phyloP scores from a whole-genome alignment of 2,888 invertebrate species.

The Hetaerina titia region DNA sequence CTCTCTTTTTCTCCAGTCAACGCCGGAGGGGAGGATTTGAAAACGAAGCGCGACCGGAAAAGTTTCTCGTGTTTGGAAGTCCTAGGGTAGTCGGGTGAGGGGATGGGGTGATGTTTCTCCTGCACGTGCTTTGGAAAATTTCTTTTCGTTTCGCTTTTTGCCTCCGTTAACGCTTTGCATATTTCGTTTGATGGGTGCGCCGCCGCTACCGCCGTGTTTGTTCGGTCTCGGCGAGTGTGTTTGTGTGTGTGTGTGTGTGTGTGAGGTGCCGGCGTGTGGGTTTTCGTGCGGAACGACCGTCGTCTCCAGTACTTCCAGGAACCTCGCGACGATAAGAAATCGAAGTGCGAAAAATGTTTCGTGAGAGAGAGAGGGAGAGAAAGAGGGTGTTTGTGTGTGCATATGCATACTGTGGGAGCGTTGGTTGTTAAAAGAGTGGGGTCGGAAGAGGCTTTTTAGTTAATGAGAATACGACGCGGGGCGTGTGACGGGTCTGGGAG shows the following conservation, averaged over 20 bases:
- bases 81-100: not conserved
- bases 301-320: no score
- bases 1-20: not conserved
- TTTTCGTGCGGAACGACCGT: no score
- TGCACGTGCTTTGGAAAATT: not conserved
- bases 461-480: constrained; percentile 46
- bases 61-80: not conserved
- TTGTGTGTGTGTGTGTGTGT: not conserved
- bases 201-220: not conserved
- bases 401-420: not conserved
- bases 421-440: not conserved
- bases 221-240: not conserved
- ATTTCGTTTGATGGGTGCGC: constrained; percentile 12
- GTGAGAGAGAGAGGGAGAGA: not conserved
- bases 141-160: not conserved
- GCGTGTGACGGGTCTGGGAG: constrained; percentile 7
- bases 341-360: constrained; percentile 14
- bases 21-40: not conserved
- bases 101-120: not conserved
- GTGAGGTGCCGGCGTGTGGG: not conserved
- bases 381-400: not conserved
- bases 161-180: not conserved
- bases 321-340: constrained; percentile 39
- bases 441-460: constrained; percentile 47
- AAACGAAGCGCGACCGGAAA: not conserved